phyloP scores from a whole-genome alignment of 2,797 vertebrate genomes.

The Rhyacichthys aspro region DNA sequence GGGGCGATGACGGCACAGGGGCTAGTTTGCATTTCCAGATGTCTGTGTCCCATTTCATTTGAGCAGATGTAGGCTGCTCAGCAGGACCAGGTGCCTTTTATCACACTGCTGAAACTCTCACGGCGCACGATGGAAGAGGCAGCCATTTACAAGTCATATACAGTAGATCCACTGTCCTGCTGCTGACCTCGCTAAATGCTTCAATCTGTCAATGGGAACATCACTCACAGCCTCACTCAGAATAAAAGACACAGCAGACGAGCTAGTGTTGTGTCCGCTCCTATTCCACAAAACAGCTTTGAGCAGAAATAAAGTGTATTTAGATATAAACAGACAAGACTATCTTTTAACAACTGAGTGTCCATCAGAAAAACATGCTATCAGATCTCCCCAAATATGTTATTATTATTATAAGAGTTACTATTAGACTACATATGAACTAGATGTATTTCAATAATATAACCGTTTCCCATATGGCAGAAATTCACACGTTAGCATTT shows the following conservation, averaged over 20 bases:
- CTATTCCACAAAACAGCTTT: not conserved
- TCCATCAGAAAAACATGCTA: no score
- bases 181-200: constrained; percentile 45
- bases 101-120: constrained; percentile 14
- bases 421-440: no score
- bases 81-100: constrained; percentile 27
- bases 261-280: no score
- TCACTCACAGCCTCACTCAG: not conserved
- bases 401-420: no score
- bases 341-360: no score
- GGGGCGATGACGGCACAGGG: not conserved
- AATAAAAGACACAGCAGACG: not conserved
- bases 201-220: constrained; percentile 22
- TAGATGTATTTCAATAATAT: no score
- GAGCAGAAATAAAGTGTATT: not conserved
- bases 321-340: not conserved
- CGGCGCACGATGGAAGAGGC: not conserved
- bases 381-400: no score
- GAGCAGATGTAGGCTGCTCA: constrained; percentile 14
- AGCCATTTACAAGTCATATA: constrained; percentile 16
- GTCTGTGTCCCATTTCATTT: constrained; percentile 36
- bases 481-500: no score
- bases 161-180: constrained; percentile 30
- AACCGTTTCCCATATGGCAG: no score
- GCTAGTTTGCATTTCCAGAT: constrained; percentile 41